Percentiles rank a stretch among this genome's conserved stretches.
Evolutionary conservation across 1,140 invertebrate species (phyloP).

Genomic region (Eufriesea mexicana): DNA sequence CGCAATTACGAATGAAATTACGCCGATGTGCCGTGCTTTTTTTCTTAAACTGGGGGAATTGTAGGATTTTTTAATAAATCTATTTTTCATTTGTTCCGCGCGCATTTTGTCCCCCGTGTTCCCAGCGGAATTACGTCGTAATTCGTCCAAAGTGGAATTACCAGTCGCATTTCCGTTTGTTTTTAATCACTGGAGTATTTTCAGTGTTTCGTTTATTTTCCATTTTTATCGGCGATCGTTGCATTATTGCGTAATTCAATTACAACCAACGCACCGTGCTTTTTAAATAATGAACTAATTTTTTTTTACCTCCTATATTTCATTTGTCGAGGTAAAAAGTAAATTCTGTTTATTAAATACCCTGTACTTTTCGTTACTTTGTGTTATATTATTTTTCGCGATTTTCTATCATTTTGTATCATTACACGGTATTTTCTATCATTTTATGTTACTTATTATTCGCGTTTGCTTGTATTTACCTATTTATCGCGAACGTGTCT

Average conservation of each 20-base stretch:
- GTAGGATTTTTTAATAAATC: conserved; percentile 12
- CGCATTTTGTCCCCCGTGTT: neutral
- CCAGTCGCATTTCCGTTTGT: neutral
- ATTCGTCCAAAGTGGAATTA: neutral
- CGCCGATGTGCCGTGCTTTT: neutral
- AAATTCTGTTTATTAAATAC: neutral
- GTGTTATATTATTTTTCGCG: too few relatives aligned
- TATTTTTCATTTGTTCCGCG: neutral
- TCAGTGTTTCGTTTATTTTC: too few relatives aligned
- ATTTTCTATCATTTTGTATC: too few relatives aligned
- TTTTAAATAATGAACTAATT: neutral
- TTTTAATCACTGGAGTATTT: too few relatives aligned
- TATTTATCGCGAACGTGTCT: too few relatives aligned
- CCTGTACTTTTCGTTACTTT: too few relatives aligned
- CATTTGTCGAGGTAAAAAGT: neutral
- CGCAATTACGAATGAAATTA: conserved; percentile 13
- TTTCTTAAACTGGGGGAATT: neutral
- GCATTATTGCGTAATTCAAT: neutral
- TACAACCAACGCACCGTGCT: too few relatives aligned
- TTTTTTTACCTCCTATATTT: neutral
- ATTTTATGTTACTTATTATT: too few relatives aligned
- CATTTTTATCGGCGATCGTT: too few relatives aligned
- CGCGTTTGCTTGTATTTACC: too few relatives aligned
- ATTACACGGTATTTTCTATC: too few relatives aligned
- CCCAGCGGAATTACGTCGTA: neutral